Evolutionary conservation across 2,797 vertebrate species (phyloP).

Genomic region (Lerista edwardsae): DNA sequence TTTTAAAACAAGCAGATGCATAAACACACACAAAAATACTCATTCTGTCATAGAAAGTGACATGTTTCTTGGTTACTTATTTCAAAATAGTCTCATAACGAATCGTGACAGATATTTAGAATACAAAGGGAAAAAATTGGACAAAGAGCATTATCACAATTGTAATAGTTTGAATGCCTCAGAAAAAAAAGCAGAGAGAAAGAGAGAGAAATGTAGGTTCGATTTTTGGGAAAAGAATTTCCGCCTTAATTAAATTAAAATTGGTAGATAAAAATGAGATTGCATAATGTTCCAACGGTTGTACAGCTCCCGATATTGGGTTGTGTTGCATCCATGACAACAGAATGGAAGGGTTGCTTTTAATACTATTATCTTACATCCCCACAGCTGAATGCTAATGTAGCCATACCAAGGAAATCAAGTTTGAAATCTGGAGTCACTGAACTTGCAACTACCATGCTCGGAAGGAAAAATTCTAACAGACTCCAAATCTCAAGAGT

Average conservation of each 20-base stretch:
- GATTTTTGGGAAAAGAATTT: conserved; percentile 63
- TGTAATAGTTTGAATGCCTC: conserved; percentile 57
- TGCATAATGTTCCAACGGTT: conserved; percentile 67
- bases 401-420: conserved; percentile 77
- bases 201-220: conserved; percentile 61
- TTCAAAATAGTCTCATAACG: conserved; percentile 70
- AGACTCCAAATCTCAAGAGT: conserved; percentile 63
- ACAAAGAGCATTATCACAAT: conserved; percentile 60
- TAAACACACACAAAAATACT: conserved; percentile 39
- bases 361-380: conserved; percentile 85
- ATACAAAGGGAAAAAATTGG: conserved; percentile 55
- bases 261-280: conserved; percentile 77
- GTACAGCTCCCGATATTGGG: conserved; percentile 67
- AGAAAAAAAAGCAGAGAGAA: background rate
- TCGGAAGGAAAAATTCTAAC: conserved; percentile 63
- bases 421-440: conserved; percentile 78
- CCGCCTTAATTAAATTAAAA: conserved; percentile 77
- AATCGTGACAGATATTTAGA: conserved; percentile 69
- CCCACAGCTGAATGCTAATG: conserved; percentile 84
- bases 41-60: conserved; percentile 65
- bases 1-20: background rate
- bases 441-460: conserved; percentile 72
- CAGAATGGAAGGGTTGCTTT: conserved; percentile 80
- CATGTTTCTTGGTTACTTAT: conserved; percentile 67
- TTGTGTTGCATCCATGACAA: conserved; percentile 85